Evolutionary conservation across 1,140 invertebrate genomes (phyloP).

Genomic region (Nephila pilipes): DNA sequence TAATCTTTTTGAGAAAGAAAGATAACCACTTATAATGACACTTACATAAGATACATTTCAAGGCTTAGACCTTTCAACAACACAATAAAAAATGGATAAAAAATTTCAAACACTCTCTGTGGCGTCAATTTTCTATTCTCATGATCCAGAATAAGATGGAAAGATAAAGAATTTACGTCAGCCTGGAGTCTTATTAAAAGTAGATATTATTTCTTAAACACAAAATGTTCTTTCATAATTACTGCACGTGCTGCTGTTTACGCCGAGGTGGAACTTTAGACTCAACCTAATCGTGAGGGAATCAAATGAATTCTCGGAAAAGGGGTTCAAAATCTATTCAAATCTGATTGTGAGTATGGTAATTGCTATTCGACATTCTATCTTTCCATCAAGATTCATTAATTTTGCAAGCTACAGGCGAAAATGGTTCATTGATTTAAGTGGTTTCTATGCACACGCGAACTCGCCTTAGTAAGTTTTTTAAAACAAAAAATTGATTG

Average conservation of each 20-base stretch:
- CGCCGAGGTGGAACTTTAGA: background rate
- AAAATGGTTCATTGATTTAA: background rate
- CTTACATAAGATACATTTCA: constrained; percentile 17
- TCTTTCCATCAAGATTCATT: constrained; percentile 18
- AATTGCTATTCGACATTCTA: constrained; percentile 13
- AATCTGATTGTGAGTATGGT: constrained; percentile 29
- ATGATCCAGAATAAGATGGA: background rate
- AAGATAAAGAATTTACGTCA: constrained; percentile 7
- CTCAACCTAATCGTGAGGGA: background rate
- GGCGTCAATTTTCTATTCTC: constrained; percentile 28
- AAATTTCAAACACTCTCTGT: background rate
- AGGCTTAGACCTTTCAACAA: background rate
- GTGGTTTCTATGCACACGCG: background rate
- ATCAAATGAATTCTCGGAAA: background rate
- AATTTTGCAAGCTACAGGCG: background rate
- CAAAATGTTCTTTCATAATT: constrained; percentile 18
- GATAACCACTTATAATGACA: background rate
- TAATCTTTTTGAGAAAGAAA: no score
- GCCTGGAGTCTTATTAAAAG: background rate
- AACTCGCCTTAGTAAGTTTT: background rate
- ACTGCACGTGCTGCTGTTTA: background rate
- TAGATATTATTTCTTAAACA: background rate
- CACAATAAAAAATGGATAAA: background rate
- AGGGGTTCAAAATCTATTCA: constrained; percentile 41
- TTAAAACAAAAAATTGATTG: no score